These are phyloP conservation scores for Oryzias javanicus DNA, from an alignment of 2,113 vertebrate genomes.

Conservation along the genomic window DNA sequence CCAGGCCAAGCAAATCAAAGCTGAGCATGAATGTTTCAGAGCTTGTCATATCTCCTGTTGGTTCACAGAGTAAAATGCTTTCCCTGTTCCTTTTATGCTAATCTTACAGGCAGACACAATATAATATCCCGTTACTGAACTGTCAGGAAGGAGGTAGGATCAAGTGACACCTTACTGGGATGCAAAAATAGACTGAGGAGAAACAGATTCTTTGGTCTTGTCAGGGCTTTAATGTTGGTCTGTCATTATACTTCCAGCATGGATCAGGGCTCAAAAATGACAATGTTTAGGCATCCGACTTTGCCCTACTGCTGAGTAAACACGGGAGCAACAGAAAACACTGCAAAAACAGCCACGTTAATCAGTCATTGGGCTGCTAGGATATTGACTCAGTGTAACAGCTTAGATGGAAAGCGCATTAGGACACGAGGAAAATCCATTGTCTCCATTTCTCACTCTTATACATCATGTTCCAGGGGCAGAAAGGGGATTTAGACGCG, in stretches of 20 bases:
- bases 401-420: slow-evolving; percentile 45
- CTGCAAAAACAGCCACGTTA: slow-evolving; percentile 35
- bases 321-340: slow-evolving; percentile 15
- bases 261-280: slow-evolving; percentile 41
- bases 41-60: slow-evolving; percentile 59
- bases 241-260: slow-evolving; percentile 42
- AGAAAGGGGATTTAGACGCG: slow-evolving; percentile 9
- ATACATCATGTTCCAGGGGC: slow-evolving; percentile 22
- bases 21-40: slow-evolving; percentile 42
- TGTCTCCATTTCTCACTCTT: slow-evolving; percentile 48
- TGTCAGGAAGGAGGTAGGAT: slow-evolving; percentile 63
- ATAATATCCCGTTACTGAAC: slow-evolving; percentile 54
- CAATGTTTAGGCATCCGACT: slow-evolving; percentile 47
- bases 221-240: slow-evolving; percentile 49
- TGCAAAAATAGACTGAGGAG: slow-evolving; percentile 66
- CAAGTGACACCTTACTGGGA: slow-evolving; percentile 59
- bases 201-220: slow-evolving; percentile 53
- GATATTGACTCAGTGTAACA: slow-evolving; percentile 40
- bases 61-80: slow-evolving; percentile 45
- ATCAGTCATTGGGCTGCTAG: slow-evolving; percentile 30
- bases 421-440: slow-evolving; percentile 44
- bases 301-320: slow-evolving; percentile 30
- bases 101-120: slow-evolving; percentile 56
- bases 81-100: slow-evolving; percentile 52
- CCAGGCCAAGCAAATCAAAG: slow-evolving; percentile 57